Percentiles rank a stretch among this genome's conserved stretches.
These are phyloP conservation scores for Erebia aethiops DNA, from an alignment of 2,888 invertebrate genomes.

Conservation along the genomic window DNA sequence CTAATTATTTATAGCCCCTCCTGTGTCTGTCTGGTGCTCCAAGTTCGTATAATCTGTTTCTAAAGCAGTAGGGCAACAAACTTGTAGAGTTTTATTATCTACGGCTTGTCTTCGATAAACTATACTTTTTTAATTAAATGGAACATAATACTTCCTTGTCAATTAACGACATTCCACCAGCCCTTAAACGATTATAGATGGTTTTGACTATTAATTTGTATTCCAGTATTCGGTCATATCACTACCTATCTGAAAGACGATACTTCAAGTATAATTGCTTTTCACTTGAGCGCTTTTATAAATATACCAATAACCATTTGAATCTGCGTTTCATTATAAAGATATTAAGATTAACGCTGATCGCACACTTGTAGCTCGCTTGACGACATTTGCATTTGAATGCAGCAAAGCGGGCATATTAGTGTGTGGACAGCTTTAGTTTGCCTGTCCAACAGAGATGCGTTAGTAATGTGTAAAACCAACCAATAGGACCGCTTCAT, in stretches of 20 bases:
- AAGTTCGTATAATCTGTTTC: too few species aligned
- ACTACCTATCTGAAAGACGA: background rate
- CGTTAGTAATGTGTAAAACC: background rate
- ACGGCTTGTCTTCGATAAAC: too few species aligned
- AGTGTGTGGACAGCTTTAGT: background rate
- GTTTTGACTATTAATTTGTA: too few species aligned
- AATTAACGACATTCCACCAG: too few species aligned
- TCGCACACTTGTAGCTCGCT: background rate
- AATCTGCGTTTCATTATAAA: background rate
- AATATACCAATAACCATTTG: conserved; percentile 14
- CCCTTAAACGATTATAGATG: too few species aligned
- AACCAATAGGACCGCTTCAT: background rate
- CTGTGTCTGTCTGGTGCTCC: too few species aligned
- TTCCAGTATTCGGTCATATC: background rate
- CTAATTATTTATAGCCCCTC: too few species aligned
- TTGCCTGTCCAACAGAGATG: background rate
- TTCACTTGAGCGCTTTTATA: conserved; percentile 24
- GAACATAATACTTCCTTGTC: too few species aligned
- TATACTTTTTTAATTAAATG: too few species aligned
- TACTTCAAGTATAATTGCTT: conserved; percentile 25
- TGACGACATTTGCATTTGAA: background rate
- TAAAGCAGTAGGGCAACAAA: too few species aligned
- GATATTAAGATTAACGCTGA: background rate
- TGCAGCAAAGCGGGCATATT: background rate
- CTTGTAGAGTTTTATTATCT: too few species aligned